Evolutionary conservation across 2,888 invertebrate genomes (phyloP).

Genomic region (Zhuqinia jingwanae): DNA sequence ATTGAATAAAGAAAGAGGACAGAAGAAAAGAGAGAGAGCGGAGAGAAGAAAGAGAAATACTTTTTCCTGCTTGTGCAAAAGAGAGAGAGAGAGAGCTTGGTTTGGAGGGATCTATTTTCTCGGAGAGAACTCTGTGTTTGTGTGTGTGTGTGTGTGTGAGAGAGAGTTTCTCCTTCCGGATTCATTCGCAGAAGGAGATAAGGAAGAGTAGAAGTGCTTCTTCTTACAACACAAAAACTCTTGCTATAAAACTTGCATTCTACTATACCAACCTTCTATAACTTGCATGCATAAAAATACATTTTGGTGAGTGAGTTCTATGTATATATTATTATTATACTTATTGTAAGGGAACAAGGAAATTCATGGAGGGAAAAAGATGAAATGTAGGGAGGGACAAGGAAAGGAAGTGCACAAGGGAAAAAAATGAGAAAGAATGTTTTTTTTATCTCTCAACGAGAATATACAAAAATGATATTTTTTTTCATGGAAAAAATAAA

Average conservation of each 20-base stretch:
- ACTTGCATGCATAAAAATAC: neutral
- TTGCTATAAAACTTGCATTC: no score
- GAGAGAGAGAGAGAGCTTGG: neutral
- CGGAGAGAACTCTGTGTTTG: neutral
- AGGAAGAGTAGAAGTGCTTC: conserved; percentile 14
- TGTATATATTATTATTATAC: no score
- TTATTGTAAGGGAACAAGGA: neutral
- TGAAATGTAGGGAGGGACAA: conserved; percentile 37
- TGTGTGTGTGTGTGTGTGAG: no score
- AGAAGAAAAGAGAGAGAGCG: neutral
- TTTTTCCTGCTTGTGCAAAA: conserved; percentile 41
- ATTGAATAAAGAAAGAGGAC: neutral
- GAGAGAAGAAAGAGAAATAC: neutral
- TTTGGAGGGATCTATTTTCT: neutral
- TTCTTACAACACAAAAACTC: neutral
- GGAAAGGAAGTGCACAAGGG: conserved; percentile 17
- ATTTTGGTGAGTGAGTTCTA: neutral
- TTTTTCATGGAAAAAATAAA: conserved; percentile 22
- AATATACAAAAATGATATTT: conserved; percentile 8
- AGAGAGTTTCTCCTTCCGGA: conserved; percentile 61
- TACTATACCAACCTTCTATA: no score
- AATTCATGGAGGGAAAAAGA: conserved; percentile 35
- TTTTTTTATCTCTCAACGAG: conserved; percentile 39
- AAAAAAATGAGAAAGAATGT: conserved; percentile 21
- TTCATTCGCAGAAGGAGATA: conserved; percentile 54